phyloP scores from a whole-genome alignment of 2,888 invertebrate genomes.

The Stramonita haemastoma region DNA sequence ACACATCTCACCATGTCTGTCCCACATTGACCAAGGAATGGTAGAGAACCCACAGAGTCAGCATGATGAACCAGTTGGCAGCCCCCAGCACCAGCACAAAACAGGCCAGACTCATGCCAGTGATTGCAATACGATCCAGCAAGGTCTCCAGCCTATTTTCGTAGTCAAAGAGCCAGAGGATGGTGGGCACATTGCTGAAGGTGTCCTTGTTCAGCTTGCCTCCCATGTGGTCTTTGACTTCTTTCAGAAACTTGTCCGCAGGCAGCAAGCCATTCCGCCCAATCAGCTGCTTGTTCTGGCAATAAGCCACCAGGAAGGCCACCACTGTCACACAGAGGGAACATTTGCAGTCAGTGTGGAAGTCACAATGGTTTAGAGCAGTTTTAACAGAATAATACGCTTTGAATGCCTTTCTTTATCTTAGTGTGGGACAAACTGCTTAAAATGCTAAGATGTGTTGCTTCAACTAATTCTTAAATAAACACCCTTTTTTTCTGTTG shows the following conservation, averaged over 20 bases:
- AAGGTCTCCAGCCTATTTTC: slow-evolving; percentile 62
- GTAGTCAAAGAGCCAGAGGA: slow-evolving; percentile 75
- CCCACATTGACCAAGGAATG: slow-evolving; percentile 78
- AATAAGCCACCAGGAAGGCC: slow-evolving; percentile 42
- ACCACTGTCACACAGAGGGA: slow-evolving; percentile 18
- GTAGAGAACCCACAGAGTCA: slow-evolving; percentile 76
- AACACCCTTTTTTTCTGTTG: too few species aligned
- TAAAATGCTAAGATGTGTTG: too few species aligned
- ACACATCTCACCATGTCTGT: slow-evolving; percentile 69
- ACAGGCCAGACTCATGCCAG: slow-evolving; percentile 71
- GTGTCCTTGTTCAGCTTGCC: slow-evolving; percentile 54
- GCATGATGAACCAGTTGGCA: slow-evolving; percentile 76
- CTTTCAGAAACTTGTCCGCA: slow-evolving; percentile 66
- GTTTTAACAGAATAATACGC: too few species aligned
- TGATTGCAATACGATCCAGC: slow-evolving; percentile 71
- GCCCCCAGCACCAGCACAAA: slow-evolving; percentile 73
- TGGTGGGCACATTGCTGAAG: slow-evolving; percentile 67
- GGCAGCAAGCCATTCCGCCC: slow-evolving; percentile 76
- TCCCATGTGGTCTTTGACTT: slow-evolving; percentile 56
- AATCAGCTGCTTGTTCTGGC: slow-evolving; percentile 76
- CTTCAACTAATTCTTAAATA: too few species aligned
- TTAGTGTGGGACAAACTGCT: too few species aligned
- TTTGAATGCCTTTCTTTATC: too few species aligned
- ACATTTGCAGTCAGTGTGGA: neutral
- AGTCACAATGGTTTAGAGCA: too few species aligned